These are phyloP conservation scores for Formica exsecta DNA, from an alignment of 1,140 invertebrate species.

Conservation along the genomic window DNA sequence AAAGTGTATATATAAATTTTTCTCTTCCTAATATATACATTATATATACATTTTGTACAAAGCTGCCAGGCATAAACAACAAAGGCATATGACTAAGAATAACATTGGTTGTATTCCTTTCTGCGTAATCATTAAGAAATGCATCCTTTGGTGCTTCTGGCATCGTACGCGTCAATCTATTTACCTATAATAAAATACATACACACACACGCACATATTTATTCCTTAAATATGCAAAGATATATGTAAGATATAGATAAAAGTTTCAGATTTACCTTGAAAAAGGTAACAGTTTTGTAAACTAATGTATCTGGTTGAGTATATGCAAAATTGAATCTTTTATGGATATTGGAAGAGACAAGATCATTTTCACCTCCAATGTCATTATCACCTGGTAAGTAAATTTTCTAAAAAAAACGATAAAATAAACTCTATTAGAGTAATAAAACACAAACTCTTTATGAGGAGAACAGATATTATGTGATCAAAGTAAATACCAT, in stretches of 20 bases:
- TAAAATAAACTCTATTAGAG: neutral
- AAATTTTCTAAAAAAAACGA: conserved; percentile 90
- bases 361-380: conserved; percentile 96
- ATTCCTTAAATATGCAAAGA: neutral
- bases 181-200: conserved; percentile 88
- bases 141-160: conserved; percentile 86
- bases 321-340: conserved; percentile 93
- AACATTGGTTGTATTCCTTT: conserved; percentile 88
- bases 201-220: neutral
- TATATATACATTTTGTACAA: conserved; percentile 88
- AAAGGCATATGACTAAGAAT: conserved; percentile 91
- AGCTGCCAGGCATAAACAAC: conserved; percentile 88
- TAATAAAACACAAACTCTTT: neutral
- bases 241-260: neutral
- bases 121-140: conserved; percentile 88
- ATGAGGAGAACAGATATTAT: neutral
- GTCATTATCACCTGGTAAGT: conserved; percentile 97
- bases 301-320: conserved; percentile 89
- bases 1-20: conserved; percentile 18
- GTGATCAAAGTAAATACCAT: conserved; percentile 83
- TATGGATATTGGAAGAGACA: conserved; percentile 90
- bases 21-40: neutral
- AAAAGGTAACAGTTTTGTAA: conserved; percentile 88
- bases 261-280: conserved; percentile 86
- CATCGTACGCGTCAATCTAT: conserved; percentile 88